Percentiles rank a stretch among this genome's conserved stretches.
These are phyloP conservation scores for Drosophila pruinosa DNA, from an alignment of 1,140 invertebrate species.

Conservation along the genomic window DNA sequence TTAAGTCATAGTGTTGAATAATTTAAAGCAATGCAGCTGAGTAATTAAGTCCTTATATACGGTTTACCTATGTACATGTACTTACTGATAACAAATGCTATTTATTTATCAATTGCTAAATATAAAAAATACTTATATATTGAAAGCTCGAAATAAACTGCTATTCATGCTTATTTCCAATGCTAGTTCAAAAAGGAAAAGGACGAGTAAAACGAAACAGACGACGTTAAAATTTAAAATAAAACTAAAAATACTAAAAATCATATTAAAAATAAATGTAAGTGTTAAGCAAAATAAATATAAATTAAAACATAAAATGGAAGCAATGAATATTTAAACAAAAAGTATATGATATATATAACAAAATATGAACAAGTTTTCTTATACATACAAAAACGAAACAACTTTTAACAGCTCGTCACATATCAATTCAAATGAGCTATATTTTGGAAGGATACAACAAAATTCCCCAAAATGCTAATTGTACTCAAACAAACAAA, in stretches of 20 bases:
- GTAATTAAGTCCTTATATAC: constrained; percentile 24
- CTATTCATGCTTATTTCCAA: constrained; percentile 60
- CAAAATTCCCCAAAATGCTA: constrained; percentile 1
- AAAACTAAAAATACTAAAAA: constrained; percentile 12
- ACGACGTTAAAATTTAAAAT: constrained; percentile 26
- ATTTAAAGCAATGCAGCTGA: constrained; percentile 60
- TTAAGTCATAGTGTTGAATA: constrained; percentile 60
- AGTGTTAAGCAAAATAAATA: constrained; percentile 62
- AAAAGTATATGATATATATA: constrained; percentile 41
- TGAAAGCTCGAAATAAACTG: constrained; percentile 37
- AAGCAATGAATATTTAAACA: constrained; percentile 19
- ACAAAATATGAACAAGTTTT: constrained; percentile 44
- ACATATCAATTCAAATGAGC: constrained; percentile 78
- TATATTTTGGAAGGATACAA: constrained; percentile 46
- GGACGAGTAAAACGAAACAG: constrained; percentile 43
- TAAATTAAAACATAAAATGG: constrained; percentile 33
- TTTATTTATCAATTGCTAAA: constrained; percentile 67
- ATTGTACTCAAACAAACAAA: constrained; percentile 26
- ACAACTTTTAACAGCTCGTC: constrained; percentile 66
- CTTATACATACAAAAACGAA: constrained; percentile 43
- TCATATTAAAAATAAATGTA: constrained; percentile 44
- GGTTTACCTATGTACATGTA: constrained; percentile 11
- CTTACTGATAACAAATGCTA: constrained; percentile 35
- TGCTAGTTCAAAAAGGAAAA: constrained; percentile 39
- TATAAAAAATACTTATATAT: constrained; percentile 46